These are phyloP conservation scores for Cephus rjabovi DNA, from an alignment of 2,888 invertebrate species.

Conservation along the genomic window DNA sequence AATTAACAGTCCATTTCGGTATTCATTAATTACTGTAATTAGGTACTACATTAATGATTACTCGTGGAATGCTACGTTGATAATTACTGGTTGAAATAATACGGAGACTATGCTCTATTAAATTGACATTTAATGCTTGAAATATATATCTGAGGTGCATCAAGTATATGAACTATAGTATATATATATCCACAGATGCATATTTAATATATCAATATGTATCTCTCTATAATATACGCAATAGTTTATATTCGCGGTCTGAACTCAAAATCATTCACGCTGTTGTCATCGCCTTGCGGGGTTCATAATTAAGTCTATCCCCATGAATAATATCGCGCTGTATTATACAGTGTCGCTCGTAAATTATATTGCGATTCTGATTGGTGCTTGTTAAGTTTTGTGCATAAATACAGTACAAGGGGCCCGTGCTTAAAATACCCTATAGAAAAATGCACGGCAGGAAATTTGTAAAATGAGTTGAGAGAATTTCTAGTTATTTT, in stretches of 20 bases:
- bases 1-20: neutral
- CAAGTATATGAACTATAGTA: no score
- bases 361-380: neutral
- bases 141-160: neutral
- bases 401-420: neutral
- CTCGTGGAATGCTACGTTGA: neutral
- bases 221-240: neutral
- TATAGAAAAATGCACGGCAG: neutral
- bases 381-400: neutral
- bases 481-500: no score
- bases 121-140: neutral
- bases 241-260: neutral
- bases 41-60: neutral
- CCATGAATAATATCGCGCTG: neutral
- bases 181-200: no score
- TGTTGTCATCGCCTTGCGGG: neutral
- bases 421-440: neutral
- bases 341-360: neutral
- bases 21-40: neutral
- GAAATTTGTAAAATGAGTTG: no score
- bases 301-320: neutral
- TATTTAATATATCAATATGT: neutral
- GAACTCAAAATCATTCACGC: neutral
- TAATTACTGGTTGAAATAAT: neutral
- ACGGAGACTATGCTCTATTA: neutral